Conservation (phyloP, 2,888 invertebrate species). For the Cataglyphis rosenhaueri region DNA sequence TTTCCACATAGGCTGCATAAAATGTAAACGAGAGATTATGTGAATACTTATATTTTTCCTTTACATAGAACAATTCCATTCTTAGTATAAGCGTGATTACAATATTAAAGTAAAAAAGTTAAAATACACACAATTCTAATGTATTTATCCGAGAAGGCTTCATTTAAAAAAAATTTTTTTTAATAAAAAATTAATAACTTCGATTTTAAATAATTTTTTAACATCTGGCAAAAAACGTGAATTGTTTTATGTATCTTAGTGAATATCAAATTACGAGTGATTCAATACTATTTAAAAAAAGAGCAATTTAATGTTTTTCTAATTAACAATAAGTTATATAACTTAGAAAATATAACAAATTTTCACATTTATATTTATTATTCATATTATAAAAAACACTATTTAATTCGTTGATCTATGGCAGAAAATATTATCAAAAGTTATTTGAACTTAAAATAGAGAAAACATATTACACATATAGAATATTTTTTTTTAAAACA, state of each 20-base stretch:
- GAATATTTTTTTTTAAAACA: not conserved
- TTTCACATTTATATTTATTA: not conserved
- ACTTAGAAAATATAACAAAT: not conserved
- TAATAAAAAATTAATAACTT: not conserved
- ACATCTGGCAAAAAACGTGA: not conserved
- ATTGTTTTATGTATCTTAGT: not conserved
- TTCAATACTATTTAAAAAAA: not conserved
- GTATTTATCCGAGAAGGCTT: not conserved
- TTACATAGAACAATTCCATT: not conserved
- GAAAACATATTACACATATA: not conserved
- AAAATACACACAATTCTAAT: not conserved
- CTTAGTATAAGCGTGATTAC: not conserved
- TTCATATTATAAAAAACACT: not conserved
- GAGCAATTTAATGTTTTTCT: not conserved
- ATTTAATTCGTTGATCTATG: not conserved
- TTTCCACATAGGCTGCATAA: not conserved
- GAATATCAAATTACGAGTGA: not conserved
- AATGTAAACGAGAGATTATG: not conserved
- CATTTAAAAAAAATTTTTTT: not conserved
- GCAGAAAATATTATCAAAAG: not conserved
- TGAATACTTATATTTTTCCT: constrained; percentile 9
- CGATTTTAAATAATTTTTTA: not conserved
- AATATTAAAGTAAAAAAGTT: not conserved
- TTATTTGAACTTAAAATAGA: not conserved
- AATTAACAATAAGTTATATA: not conserved